Percentiles rank a stretch among this genome's conserved stretches.
Conservation (phyloP, 2,888 invertebrate species). For the Idaea dimidiata region DNA sequence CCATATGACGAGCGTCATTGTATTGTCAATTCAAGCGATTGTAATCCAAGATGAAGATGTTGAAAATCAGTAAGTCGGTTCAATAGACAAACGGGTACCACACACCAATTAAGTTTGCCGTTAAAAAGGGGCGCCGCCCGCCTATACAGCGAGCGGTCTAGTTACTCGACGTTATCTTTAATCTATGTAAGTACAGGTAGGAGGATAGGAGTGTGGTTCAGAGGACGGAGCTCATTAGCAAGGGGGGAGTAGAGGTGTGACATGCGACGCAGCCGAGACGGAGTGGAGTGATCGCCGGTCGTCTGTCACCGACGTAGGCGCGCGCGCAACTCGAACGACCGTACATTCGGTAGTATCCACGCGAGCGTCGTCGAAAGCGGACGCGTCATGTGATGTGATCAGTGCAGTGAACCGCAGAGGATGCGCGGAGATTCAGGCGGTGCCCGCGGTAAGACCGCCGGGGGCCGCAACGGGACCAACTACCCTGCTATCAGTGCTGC, state of each 20-base stretch:
- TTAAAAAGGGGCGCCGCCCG: background rate
- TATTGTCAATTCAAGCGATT: background rate
- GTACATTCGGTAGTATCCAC: conserved; percentile 56
- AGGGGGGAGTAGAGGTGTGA: conserved; percentile 50
- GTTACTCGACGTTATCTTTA: background rate
- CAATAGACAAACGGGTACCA: background rate
- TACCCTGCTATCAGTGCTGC: conserved; percentile 92
- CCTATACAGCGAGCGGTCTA: background rate
- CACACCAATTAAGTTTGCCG: background rate
- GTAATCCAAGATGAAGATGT: background rate
- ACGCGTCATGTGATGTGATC: conserved; percentile 67
- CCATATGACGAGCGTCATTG: background rate
- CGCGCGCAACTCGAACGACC: conserved; percentile 66
- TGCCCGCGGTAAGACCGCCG: conserved; percentile 62
- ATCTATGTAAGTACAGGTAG: background rate
- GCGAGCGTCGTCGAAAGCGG: conserved; percentile 70
- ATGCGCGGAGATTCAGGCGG: conserved; percentile 78
- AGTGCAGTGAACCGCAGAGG: conserved; percentile 62
- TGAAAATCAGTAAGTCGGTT: background rate
- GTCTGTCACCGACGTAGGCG: conserved; percentile 52
- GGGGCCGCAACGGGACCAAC: conserved; percentile 60
- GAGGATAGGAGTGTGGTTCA: background rate
- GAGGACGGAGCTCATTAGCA: conserved; percentile 67
- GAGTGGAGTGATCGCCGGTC: conserved; percentile 71
- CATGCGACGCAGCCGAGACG: conserved; percentile 59